Evolutionary conservation across 2,888 invertebrate genomes (phyloP).

Genomic region (Spisula solida): DNA sequence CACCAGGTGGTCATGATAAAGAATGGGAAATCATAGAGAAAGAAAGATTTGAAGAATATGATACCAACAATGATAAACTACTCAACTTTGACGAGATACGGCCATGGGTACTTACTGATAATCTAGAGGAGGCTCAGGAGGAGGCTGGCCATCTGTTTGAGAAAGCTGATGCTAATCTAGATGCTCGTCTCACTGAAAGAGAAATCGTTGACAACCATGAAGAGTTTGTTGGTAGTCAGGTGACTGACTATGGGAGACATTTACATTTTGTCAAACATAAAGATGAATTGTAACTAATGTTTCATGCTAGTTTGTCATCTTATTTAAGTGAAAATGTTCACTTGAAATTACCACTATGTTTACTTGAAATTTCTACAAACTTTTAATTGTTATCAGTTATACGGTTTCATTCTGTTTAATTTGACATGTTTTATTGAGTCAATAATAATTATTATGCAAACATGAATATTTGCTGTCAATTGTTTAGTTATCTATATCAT

Average conservation of each 20-base stretch:
- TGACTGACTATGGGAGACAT: constrained; percentile 99
- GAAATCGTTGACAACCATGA: constrained; percentile 98
- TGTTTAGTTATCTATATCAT: no score
- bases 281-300: constrained; percentile 61
- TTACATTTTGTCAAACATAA: constrained; percentile 92
- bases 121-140: constrained; percentile 94
- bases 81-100: constrained; percentile 94
- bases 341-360: neutral
- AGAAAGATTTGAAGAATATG: constrained; percentile 89
- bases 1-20: constrained; percentile 72
- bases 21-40: constrained; percentile 80
- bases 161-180: constrained; percentile 88
- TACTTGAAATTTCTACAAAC: neutral
- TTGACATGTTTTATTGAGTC: neutral
- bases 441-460: neutral
- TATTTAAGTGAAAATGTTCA: constrained; percentile 5
- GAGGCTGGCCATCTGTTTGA: constrained; percentile 96
- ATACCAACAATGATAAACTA: constrained; percentile 94
- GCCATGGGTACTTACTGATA: constrained; percentile 95
- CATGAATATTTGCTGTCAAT: no score
- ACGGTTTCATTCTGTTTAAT: neutral
- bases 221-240: constrained; percentile 98
- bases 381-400: neutral
- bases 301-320: neutral
- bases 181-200: constrained; percentile 94